Evolutionary conservation across 1,140 invertebrate species (phyloP), one percentile per base, ranked within the genome.

Genomic region (Magallana ariakensis): DNA sequence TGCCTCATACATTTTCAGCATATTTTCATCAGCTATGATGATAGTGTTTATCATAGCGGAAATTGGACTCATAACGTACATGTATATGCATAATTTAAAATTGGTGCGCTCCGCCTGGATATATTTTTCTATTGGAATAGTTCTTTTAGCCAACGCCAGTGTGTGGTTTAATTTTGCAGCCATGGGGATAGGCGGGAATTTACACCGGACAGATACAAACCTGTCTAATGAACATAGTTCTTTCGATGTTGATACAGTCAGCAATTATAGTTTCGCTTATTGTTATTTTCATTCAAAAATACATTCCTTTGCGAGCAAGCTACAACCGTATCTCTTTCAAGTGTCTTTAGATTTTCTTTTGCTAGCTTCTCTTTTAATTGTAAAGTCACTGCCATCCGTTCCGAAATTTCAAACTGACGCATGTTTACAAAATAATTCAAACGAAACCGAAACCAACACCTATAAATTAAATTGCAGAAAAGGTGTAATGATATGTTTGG

Each of bases 251-350:
- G 9, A 10, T 26, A 75, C 19, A 10, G 22, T 33, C 9, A 75
- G 33, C 66, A 75, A 75, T 33, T 9, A 9, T 10, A 75, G 66
- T 26, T 75, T 26, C 15, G 66, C 19, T 11, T 75, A 13, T 13
- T 75, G 66, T 26, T 75, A 26, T 26, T 75, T 75, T 75, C 66
- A 75, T 33, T 75, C 66, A 8, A 75, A 75, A 13, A 75, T 75
- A 75, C 15, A 75, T 13, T 75, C 10, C 8, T 75, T 75, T 26
- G 22, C 66, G 22, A 10, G 4, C 7, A 75, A 75, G 22, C 22
- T 75, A 26, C 19, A 75, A 22, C 66, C 66, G 2, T 75, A 33
- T 26, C 11, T 75, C 22, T 75, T 75, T 26, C 66, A 75, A 26
- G 11, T 75, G 0, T 75, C 66, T 26, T 75, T 75, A 26, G 66